Evolutionary conservation across 2,888 invertebrate species (phyloP).

Genomic region (Argyresthia goedartella): DNA sequence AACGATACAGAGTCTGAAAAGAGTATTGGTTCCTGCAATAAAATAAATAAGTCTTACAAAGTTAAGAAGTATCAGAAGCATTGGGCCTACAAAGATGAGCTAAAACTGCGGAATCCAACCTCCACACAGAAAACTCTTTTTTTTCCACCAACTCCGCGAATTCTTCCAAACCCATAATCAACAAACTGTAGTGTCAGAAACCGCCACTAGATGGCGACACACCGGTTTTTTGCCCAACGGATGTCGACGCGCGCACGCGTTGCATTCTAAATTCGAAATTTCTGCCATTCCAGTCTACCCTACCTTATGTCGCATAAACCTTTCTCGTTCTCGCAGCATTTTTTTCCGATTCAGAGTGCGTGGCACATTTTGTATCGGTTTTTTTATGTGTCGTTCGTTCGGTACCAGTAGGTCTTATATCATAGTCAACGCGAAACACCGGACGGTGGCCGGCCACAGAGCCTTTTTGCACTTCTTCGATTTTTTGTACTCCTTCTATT

Average conservation of each 20-base stretch:
- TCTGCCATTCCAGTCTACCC: conserved; percentile 41
- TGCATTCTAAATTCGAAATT: conserved; percentile 65
- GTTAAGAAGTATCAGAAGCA: too few relatives aligned
- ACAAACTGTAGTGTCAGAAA: conserved; percentile 28
- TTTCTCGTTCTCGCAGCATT: conserved; percentile 46
- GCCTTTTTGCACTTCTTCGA: conserved; percentile 8
- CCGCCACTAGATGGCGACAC: conserved; percentile 49
- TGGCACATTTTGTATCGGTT: conserved; percentile 57
- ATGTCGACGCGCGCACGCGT: conserved; percentile 44
- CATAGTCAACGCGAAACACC: conserved; percentile 24
- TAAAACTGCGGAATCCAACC: neutral
- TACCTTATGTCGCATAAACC: conserved; percentile 23
- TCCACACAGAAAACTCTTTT: too few relatives aligned
- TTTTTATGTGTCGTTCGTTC: conserved; percentile 23
- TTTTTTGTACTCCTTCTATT: conserved; percentile 11
- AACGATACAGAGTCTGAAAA: too few relatives aligned
- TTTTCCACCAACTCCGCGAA: too few relatives aligned
- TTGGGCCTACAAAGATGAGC: neutral
- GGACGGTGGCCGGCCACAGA: conserved; percentile 8
- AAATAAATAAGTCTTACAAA: too few relatives aligned
- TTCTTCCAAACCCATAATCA: too few relatives aligned
- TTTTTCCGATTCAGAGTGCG: conserved; percentile 64
- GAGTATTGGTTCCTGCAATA: too few relatives aligned
- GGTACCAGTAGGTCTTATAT: conserved; percentile 22
- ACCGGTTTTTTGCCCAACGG: conserved; percentile 40